A percentile compares a stretch with the other conserved stretches of the same genome.
Conservation (phyloP, 2,113 vertebrate genomes). For the Poicephalus gulielmi region DNA sequence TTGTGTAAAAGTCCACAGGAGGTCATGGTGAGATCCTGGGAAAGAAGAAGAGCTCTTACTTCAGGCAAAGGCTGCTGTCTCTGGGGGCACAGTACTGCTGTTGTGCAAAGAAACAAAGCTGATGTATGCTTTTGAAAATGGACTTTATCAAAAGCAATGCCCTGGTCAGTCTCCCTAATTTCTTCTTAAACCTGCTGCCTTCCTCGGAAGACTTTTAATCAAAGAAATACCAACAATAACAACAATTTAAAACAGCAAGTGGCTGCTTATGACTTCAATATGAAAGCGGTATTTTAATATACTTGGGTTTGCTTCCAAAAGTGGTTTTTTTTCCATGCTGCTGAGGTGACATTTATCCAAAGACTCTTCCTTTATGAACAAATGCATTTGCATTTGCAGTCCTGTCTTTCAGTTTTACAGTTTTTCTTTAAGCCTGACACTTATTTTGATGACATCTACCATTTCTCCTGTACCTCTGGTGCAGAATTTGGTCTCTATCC, state of each 20-base stretch:
- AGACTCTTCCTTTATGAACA: neutral
- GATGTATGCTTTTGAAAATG: neutral
- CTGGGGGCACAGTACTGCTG: neutral
- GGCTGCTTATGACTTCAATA: neutral
- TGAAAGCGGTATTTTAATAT: neutral
- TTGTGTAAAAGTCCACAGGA: neutral
- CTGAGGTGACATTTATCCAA: neutral
- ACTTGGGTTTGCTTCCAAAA: neutral
- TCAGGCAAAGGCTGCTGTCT: neutral
- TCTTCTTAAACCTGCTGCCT: neutral
- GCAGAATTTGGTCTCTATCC: neutral
- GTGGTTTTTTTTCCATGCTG: neutral
- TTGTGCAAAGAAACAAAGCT: constrained; percentile 1
- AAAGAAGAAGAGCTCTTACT: neutral
- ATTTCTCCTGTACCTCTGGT: neutral
- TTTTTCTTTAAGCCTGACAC: neutral
- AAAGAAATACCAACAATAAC: neutral
- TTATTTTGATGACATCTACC: neutral
- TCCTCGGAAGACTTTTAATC: neutral
- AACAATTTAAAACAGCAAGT: neutral
- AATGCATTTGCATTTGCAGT: neutral
- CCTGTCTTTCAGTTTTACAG: neutral
- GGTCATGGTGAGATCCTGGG: neutral
- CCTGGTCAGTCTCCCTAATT: neutral
- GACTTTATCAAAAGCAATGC: neutral